Evolutionary conservation across 2,888 invertebrate genomes (phyloP).

Genomic region (Drosophila neonasuta): DNA sequence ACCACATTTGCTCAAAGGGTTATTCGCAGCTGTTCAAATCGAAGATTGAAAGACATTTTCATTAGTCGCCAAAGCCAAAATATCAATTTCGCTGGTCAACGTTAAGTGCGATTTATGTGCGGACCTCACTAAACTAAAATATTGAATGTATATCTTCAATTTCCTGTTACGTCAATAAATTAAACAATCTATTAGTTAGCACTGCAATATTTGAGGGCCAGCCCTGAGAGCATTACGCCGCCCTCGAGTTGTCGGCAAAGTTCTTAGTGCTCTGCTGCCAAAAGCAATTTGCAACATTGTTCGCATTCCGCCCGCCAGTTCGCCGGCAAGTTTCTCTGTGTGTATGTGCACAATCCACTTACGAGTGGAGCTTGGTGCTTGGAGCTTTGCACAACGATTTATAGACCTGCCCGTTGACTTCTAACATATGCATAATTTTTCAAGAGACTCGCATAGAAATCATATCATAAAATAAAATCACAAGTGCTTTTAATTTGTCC

Average conservation of each 20-base stretch:
- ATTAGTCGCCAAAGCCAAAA: no score
- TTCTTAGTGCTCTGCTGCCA: slow-evolving; percentile 6
- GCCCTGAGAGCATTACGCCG: not conserved
- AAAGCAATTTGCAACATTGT: slow-evolving; percentile 49
- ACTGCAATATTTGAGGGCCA: slow-evolving; percentile 6
- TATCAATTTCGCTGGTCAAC: not conserved
- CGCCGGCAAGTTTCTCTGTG: slow-evolving; percentile 14
- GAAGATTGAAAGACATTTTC: not conserved
- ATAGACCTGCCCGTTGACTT: slow-evolving; percentile 71
- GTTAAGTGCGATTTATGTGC: not conserved
- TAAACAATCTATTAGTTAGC: slow-evolving; percentile 4
- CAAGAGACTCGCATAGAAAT: slow-evolving; percentile 64
- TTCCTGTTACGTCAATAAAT: slow-evolving; percentile 6
- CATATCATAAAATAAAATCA: slow-evolving; percentile 73
- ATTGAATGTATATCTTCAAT: not conserved
- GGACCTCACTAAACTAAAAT: not conserved
- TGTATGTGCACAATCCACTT: slow-evolving; percentile 37
- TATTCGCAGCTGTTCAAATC: not conserved
- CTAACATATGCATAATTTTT: slow-evolving; percentile 77
- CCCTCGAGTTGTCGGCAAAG: slow-evolving; percentile 4
- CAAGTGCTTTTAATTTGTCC: slow-evolving; percentile 76
- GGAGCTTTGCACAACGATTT: slow-evolving; percentile 49
- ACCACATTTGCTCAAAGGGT: slow-evolving; percentile 6
- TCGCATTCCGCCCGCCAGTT: slow-evolving; percentile 24
- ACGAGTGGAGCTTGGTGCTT: slow-evolving; percentile 7